A percentile compares a stretch with the other conserved stretches of the same genome.
These are phyloP conservation scores for Ips nitidus DNA, from an alignment of 1,140 invertebrate genomes.

Conservation along the genomic window DNA sequence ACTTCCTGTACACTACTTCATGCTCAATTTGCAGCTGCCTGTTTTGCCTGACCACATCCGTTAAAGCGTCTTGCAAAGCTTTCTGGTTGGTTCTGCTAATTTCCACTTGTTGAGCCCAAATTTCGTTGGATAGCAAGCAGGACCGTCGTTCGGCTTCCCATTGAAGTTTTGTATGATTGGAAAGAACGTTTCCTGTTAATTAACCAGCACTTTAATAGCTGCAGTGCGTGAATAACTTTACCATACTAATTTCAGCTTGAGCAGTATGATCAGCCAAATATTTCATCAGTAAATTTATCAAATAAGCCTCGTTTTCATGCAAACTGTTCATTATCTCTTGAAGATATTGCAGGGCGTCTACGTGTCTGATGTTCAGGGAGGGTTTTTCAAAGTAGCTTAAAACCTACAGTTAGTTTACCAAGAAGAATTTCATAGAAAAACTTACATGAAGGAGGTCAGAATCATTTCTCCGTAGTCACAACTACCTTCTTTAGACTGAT, in stretches of 20 bases:
- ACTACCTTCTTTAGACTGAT: background rate
- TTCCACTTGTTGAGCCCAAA: slow-evolving; percentile 42
- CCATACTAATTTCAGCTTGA: slow-evolving; percentile 35
- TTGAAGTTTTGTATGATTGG: slow-evolving; percentile 38
- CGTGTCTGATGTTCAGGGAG: slow-evolving; percentile 16
- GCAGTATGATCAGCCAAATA: slow-evolving; percentile 31
- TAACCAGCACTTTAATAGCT: too few relatives aligned
- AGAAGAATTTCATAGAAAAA: background rate
- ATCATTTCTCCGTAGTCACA: slow-evolving; percentile 1
- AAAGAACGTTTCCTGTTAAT: slow-evolving; percentile 34
- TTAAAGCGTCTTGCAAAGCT: slow-evolving; percentile 35
- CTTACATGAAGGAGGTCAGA: slow-evolving; percentile 14
- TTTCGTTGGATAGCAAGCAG: slow-evolving; percentile 33
- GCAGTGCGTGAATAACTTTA: too few relatives aligned
- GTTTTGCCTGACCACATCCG: slow-evolving; percentile 39
- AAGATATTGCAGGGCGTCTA: slow-evolving; percentile 25
- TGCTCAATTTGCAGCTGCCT: slow-evolving; percentile 40
- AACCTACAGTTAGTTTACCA: background rate
- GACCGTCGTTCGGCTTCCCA: slow-evolving; percentile 38
- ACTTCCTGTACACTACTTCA: slow-evolving; percentile 34
- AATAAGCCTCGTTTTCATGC: slow-evolving; percentile 28
- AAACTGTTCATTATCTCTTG: slow-evolving; percentile 22
- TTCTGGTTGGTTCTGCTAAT: slow-evolving; percentile 36
- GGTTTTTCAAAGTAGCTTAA: slow-evolving; percentile 25
- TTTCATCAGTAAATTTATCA: slow-evolving; percentile 31